Evolutionary conservation across 2,797 vertebrate species (phyloP).

Genomic region (Lateolabrax maculatus): DNA sequence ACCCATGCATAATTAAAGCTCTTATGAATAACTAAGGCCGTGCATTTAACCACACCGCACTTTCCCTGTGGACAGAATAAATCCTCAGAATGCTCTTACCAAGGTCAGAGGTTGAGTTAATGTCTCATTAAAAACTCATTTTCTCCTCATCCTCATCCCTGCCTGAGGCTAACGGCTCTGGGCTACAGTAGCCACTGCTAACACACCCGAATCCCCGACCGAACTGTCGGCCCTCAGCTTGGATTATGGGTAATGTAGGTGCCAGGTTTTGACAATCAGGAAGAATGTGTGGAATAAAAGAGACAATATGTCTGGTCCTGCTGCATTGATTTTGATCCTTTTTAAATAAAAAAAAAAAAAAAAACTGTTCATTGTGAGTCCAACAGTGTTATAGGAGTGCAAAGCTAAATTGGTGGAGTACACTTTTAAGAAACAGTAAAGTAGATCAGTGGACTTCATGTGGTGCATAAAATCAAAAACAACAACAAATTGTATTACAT

Average conservation of each 20-base stretch:
- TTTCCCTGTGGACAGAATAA: slow-evolving; percentile 55
- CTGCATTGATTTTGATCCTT: neutral
- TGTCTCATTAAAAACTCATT: slow-evolving; percentile 63
- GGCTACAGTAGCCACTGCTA: neutral
- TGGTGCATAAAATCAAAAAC: neutral
- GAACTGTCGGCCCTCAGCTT: neutral
- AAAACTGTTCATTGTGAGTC: neutral
- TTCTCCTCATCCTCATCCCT: slow-evolving; percentile 24
- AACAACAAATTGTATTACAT: neutral
- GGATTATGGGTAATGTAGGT: too few species aligned
- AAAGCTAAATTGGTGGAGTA: neutral
- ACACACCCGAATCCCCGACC: neutral
- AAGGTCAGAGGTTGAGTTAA: slow-evolving; percentile 69
- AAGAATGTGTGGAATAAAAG: neutral
- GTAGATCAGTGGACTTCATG: slow-evolving; percentile 9
- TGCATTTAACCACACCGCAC: slow-evolving; percentile 37
- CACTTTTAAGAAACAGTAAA: neutral
- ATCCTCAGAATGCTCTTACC: slow-evolving; percentile 59
- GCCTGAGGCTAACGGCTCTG: neutral
- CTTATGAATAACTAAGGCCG: slow-evolving; percentile 71
- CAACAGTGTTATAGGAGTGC: neutral
- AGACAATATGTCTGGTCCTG: neutral
- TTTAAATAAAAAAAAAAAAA: too few species aligned
- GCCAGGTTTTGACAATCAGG: neutral
- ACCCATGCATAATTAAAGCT: slow-evolving; percentile 72